phyloP scores from a whole-genome alignment of 2,888 invertebrate genomes.

The Willowsia nigromaculata region DNA sequence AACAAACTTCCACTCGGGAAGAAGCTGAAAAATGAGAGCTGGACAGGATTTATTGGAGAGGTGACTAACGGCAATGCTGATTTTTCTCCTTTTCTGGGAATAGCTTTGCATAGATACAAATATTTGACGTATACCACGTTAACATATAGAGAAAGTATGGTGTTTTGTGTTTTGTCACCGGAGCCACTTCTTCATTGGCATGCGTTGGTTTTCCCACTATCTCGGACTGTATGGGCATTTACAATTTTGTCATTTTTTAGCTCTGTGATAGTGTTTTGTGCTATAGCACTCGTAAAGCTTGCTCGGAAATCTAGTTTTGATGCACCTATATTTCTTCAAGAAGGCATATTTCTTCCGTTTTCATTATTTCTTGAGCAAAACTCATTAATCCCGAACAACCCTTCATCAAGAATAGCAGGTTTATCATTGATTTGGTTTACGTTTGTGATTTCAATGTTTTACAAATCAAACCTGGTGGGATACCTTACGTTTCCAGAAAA shows the following conservation, averaged over 20 bases:
- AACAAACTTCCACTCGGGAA: neutral
- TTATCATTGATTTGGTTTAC: conserved; percentile 38
- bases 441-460: neutral
- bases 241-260: neutral
- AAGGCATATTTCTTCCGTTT: neutral
- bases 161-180: neutral
- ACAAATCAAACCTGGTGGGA: conserved; percentile 37
- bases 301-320: neutral
- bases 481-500: conserved; percentile 22
- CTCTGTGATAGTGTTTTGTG: neutral
- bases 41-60: conserved; percentile 72
- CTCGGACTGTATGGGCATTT: neutral
- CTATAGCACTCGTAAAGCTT: neutral
- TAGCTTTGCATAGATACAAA: neutral
- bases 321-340: neutral
- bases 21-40: conserved; percentile 58
- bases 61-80: conserved; percentile 54
- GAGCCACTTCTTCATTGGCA: neutral
- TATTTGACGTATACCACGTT: neutral
- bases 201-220: neutral
- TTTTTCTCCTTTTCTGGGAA: conserved; percentile 12
- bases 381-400: neutral
- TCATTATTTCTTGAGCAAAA: conserved; percentile 35
- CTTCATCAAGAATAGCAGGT: neutral
- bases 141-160: neutral